Evolutionary conservation across 2,113 vertebrate species (phyloP).

Genomic region (Anoura caudifer): DNA sequence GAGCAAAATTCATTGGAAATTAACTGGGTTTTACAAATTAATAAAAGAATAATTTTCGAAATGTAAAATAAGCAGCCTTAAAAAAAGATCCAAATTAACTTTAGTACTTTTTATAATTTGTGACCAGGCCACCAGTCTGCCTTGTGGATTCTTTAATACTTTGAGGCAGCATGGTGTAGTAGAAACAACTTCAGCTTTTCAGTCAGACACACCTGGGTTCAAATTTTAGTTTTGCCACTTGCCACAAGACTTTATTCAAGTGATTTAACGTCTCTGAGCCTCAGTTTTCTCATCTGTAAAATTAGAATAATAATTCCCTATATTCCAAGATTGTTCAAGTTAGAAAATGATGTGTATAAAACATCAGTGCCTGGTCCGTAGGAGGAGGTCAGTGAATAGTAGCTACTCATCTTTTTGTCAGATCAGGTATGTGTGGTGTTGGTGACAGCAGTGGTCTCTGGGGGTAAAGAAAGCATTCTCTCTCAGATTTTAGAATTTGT

Average conservation of each 20-base stretch:
- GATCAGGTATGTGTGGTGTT: not conserved
- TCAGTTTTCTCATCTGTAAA: conserved; percentile 22
- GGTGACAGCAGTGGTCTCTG: not conserved
- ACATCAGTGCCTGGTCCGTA: not conserved
- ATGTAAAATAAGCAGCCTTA: conserved; percentile 39
- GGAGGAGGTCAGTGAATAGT: not conserved
- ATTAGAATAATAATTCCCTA: not conserved
- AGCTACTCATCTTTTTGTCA: not conserved
- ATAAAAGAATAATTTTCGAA: conserved; percentile 31
- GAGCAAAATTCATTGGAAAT: not conserved
- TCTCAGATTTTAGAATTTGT: conserved; percentile 18
- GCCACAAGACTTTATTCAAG: not conserved
- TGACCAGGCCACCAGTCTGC: not conserved
- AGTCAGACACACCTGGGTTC: not conserved
- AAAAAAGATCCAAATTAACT: conserved; percentile 16
- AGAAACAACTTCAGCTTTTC: conserved; percentile 22
- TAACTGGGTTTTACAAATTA: conserved; percentile 4
- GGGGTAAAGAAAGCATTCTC: not conserved
- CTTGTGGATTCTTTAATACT: conserved; percentile 6
- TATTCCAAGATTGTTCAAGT: not conserved
- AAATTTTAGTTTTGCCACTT: conserved; percentile 36
- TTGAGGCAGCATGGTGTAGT: not conserved
- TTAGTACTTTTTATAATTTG: not conserved
- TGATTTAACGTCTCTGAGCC: conserved; percentile 3
- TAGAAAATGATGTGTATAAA: not conserved